These are phyloP conservation scores for Aselliscus stoliczkanus DNA, from an alignment of 2,797 vertebrate genomes.

Conservation along the genomic window DNA sequence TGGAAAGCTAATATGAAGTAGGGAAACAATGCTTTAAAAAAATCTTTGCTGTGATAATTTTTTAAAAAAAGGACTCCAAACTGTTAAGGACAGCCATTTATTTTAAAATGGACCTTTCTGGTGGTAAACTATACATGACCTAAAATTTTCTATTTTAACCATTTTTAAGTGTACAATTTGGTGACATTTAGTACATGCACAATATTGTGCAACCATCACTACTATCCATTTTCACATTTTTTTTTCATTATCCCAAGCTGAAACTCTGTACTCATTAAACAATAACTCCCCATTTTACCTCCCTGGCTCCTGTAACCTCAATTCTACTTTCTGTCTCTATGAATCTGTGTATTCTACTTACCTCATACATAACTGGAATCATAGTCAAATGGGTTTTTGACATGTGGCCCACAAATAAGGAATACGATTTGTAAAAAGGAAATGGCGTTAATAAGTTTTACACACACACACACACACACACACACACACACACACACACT, in stretches of 20 bases:
- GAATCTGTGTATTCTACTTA: not conserved
- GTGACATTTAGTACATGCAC: not conserved
- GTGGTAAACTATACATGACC: not conserved
- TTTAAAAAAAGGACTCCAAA: not conserved
- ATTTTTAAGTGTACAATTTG: not conserved
- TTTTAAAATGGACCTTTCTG: not conserved
- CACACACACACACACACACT: not conserved
- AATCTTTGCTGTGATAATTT: not conserved
- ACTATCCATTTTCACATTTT: not conserved
- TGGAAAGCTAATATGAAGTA: not conserved
- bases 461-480: not conserved
- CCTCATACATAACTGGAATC: not conserved
- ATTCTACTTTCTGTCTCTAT: not conserved
- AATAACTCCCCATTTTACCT: not conserved
- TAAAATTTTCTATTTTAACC: not conserved
- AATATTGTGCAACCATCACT: not conserved
- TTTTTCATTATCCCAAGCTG: not conserved
- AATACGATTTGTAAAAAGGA: not conserved
- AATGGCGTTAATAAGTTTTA: not conserved
- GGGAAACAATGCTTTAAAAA: not conserved
- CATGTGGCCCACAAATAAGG: not conserved
- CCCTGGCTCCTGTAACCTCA: not conserved
- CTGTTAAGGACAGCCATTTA: not conserved
- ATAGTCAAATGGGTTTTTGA: not conserved
- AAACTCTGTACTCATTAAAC: not conserved